Percentiles rank a stretch among this genome's conserved stretches.
These are phyloP conservation scores for Megaceryle torquata DNA, from an alignment of 2,113 vertebrate species.

Conservation along the genomic window DNA sequence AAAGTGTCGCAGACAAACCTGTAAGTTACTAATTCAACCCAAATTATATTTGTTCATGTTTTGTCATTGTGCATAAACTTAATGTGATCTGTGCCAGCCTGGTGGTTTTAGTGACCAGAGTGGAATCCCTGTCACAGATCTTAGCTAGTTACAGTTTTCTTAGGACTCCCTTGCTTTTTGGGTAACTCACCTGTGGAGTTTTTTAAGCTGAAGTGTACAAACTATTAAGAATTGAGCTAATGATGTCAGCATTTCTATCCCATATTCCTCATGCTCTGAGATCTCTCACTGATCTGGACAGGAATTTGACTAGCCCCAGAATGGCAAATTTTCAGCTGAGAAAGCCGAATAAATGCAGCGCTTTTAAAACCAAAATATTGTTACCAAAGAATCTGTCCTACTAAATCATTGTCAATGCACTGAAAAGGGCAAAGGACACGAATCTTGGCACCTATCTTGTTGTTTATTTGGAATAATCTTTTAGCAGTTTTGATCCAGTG, in stretches of 20 bases:
- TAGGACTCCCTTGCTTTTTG: background rate
- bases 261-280: constrained; percentile 9
- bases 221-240: constrained; percentile 52
- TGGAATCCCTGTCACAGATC: background rate
- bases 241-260: constrained; percentile 35
- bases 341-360: background rate
- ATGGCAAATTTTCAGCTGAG: constrained; percentile 14
- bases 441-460: background rate
- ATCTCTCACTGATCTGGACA: background rate
- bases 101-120: background rate
- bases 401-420: background rate
- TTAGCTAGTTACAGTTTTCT: background rate
- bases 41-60: background rate
- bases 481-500: background rate
- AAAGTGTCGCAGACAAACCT: background rate
- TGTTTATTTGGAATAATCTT: constrained; percentile 16
- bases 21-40: background rate
- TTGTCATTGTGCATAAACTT: background rate
- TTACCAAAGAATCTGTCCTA: background rate
- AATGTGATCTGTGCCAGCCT: background rate
- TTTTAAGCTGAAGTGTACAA: background rate
- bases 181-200: background rate
- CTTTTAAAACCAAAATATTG: background rate
- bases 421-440: background rate
- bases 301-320: constrained; percentile 33